phyloP scores from a whole-genome alignment of 2,888 invertebrate genomes.

The Spatulosminthurus flaviceps region DNA sequence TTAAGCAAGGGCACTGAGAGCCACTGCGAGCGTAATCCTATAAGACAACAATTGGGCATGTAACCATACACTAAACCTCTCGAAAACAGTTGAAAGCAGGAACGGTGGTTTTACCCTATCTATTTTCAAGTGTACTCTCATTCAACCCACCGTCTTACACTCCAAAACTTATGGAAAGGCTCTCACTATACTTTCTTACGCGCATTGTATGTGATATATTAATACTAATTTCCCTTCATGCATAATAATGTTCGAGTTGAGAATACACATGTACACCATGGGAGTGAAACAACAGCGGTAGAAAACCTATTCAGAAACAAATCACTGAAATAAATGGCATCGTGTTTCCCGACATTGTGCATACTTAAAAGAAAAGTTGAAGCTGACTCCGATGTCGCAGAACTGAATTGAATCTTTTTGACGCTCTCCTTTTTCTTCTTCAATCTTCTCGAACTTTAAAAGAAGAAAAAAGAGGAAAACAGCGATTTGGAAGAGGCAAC shows the following conservation, averaged over 20 bases:
- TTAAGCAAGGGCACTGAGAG: background rate
- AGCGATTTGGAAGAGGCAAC: background rate
- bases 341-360: background rate
- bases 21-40: background rate
- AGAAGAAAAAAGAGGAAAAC: background rate
- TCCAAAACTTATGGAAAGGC: too few relatives aligned
- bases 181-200: too few relatives aligned
- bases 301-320: background rate
- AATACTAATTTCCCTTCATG: too few relatives aligned
- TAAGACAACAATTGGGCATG: constrained; percentile 8
- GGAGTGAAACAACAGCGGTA: background rate
- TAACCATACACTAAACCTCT: constrained; percentile 3
- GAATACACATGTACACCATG: too few relatives aligned
- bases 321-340: constrained; percentile 4
- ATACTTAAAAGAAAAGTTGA: background rate
- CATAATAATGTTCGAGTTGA: too few relatives aligned
- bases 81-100: background rate
- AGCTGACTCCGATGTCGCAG: too few relatives aligned
- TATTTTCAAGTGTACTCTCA: background rate
- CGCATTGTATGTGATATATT: too few relatives aligned
- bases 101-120: background rate
- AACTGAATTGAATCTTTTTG: too few relatives aligned
- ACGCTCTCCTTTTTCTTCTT: too few relatives aligned
- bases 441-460: too few relatives aligned
- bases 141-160: too few relatives aligned